These are phyloP conservation scores for Caenorhabditis plicata DNA, from an alignment of 2,888 invertebrate genomes.

Conservation along the genomic window DNA sequence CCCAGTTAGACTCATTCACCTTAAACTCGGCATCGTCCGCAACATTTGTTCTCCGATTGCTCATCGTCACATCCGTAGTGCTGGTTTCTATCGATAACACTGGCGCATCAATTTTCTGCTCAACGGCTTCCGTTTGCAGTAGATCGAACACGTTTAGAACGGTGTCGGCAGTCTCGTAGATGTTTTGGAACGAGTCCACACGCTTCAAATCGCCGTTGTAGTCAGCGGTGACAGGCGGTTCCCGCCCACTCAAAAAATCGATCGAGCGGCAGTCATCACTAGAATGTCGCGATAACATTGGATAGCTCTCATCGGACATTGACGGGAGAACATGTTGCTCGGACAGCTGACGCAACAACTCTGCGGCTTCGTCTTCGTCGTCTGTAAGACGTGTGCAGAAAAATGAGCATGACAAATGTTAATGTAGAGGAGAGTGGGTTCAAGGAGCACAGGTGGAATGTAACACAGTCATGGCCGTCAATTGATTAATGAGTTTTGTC, in stretches of 20 bases:
- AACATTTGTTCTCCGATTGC: conserved; percentile 13
- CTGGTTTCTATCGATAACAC: conserved; percentile 9
- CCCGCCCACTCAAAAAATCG: neutral
- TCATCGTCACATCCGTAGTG: conserved; percentile 20
- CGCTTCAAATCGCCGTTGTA: conserved; percentile 37
- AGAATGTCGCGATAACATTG: conserved; percentile 6
- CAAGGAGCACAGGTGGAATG: neutral
- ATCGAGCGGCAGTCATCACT: neutral
- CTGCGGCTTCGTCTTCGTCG: conserved; percentile 20
- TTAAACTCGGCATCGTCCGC: conserved; percentile 10
- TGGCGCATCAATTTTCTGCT: conserved; percentile 4
- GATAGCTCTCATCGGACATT: conserved; percentile 16
- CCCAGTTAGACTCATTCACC: conserved; percentile 13
- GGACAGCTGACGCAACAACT: conserved; percentile 18
- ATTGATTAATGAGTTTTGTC: conserved; percentile 17
- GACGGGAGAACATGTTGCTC: conserved; percentile 15
- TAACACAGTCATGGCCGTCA: conserved; percentile 6
- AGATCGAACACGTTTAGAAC: conserved; percentile 41
- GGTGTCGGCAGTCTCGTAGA: conserved; percentile 43
- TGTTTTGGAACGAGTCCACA: conserved; percentile 37
- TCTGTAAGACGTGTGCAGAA: no score
- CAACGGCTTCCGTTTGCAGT: conserved; percentile 13
- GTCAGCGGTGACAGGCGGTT: conserved; percentile 18
- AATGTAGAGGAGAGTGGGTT: no score
- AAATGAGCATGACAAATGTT: no score